phyloP scores from a whole-genome alignment of 2,113 vertebrate species.

The Sinosuthora webbiana region DNA sequence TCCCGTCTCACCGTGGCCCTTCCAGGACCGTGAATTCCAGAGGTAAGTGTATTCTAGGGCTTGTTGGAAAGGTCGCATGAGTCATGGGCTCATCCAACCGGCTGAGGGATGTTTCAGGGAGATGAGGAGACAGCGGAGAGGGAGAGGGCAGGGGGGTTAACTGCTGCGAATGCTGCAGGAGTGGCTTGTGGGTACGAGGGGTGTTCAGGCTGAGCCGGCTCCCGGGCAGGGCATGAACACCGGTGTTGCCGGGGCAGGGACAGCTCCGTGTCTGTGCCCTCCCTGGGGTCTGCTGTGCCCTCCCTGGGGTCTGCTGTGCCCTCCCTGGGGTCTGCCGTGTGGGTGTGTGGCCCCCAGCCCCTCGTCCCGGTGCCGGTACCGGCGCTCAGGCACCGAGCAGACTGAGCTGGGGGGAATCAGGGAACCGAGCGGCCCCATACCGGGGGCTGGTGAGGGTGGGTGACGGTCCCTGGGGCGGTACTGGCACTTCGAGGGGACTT shows the following conservation, averaged over 20 bases:
- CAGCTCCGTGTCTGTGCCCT: not conserved
- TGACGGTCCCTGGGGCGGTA: not conserved
- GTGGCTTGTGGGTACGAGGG: not conserved
- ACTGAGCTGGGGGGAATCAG: not conserved
- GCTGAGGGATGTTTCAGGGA: not conserved
- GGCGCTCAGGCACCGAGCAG: not conserved
- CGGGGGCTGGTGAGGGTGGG: not conserved
- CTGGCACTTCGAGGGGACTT: not conserved
- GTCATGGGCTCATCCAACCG: conserved; percentile 22
- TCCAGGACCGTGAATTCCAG: not conserved
- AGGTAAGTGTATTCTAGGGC: conserved; percentile 3
- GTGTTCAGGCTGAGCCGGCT: not conserved
- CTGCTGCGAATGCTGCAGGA: not conserved
- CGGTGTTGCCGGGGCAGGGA: not conserved
- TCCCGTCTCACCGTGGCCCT: not conserved
- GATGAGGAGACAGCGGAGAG: not conserved
- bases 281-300: not conserved
- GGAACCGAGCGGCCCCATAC: not conserved
- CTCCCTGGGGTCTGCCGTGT: not conserved
- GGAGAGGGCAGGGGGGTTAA: not conserved
- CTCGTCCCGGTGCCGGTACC: not conserved
- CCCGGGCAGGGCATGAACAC: not conserved
- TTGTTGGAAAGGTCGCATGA: conserved; percentile 46
- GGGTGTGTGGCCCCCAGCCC: not conserved
- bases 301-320: not conserved